Evolutionary conservation across 2,797 vertebrate species (phyloP), one percentile per base, ranked within the genome.

Genomic region (Margarornis squamiger): DNA sequence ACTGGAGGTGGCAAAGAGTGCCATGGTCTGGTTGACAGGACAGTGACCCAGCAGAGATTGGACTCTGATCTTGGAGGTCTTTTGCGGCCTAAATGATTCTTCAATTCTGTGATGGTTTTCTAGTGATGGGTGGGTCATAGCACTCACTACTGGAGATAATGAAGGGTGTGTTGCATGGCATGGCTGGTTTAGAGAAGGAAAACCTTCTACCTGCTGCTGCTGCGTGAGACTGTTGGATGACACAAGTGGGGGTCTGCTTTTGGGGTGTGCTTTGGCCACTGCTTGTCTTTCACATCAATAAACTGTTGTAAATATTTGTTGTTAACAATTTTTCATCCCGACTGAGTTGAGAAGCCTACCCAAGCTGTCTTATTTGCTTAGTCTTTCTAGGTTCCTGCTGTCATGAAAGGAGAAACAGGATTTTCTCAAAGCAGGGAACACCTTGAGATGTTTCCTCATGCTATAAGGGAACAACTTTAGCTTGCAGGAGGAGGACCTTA

Each of bases 1-100:
- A 59, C 29, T 5, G 2, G 21, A 32, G 0, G 0, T 32, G 39
- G 66, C 39, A 41, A 30, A 30, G 0, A 0, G 29, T 65, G 58
- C 73, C 38, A 5, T 52, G 38, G 24, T 71, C 38, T 71, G 38
- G 14, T 46, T 90, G 59, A n/a, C 49, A 55, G 41, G 45, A 29
- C 4, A 34, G 15, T 32, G 18, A 27, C 26, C 30, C 21, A 22
- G 23, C 34, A 38, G 22, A 46, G 24, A 17, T 4, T 77, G 72
- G 45, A 34, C 66, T 65, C 0, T 77, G 45, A 15, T 45, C 24
- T 45, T 46, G n/a, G 51, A 58, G n/a, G 15, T 59, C 12, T 65
- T 72, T 59, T 72, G 39, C 59, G 78, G 21, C n/a, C 26, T 52
- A 58, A 66, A 41, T 72, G 45, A 26, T 71, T 71, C n/a, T 65